These are phyloP conservation scores for Brachyptera putata DNA, from an alignment of 2,888 invertebrate genomes.

Conservation along the genomic window DNA sequence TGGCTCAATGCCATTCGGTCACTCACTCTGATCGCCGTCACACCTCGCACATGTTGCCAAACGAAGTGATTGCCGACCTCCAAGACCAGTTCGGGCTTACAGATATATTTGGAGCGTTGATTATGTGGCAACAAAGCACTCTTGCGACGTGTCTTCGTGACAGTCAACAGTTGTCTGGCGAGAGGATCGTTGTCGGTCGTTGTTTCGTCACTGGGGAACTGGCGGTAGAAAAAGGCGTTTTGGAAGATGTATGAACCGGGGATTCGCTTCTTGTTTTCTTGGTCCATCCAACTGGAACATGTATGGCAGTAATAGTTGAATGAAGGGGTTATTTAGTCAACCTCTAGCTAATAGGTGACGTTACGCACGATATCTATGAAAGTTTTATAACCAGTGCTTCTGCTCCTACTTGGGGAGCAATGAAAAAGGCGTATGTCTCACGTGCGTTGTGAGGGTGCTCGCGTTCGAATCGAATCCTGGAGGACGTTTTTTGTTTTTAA, in stretches of 20 bases:
- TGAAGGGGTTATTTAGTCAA: too few species aligned
- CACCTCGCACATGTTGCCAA: constrained; percentile 80
- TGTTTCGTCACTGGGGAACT: constrained; percentile 65
- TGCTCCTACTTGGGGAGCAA: too few species aligned
- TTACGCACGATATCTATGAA: too few species aligned
- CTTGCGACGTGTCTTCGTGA: constrained; percentile 75
- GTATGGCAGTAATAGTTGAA: too few species aligned
- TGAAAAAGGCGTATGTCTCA: too few species aligned
- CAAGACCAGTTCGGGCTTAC: constrained; percentile 75
- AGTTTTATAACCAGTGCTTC: too few species aligned
- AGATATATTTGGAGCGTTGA: constrained; percentile 86
- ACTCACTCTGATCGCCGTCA: constrained; percentile 51
- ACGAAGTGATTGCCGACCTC: constrained; percentile 92
- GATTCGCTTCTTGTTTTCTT: constrained; percentile 36
- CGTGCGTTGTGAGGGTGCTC: too few species aligned
- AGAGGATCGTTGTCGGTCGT: constrained; percentile 45
- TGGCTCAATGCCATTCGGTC: constrained; percentile 67
- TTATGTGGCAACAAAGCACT: constrained; percentile 83
- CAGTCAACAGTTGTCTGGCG: constrained; percentile 59
- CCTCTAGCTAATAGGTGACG: too few species aligned
- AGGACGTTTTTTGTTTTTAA: too few species aligned
- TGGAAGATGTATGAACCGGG: constrained; percentile 85
- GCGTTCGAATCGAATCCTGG: too few species aligned
- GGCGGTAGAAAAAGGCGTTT: constrained; percentile 78
- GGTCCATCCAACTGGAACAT: constrained; percentile 26